phyloP scores from a whole-genome alignment of 2,797 vertebrate species.

The Pseudotriccus pelzelni region DNA sequence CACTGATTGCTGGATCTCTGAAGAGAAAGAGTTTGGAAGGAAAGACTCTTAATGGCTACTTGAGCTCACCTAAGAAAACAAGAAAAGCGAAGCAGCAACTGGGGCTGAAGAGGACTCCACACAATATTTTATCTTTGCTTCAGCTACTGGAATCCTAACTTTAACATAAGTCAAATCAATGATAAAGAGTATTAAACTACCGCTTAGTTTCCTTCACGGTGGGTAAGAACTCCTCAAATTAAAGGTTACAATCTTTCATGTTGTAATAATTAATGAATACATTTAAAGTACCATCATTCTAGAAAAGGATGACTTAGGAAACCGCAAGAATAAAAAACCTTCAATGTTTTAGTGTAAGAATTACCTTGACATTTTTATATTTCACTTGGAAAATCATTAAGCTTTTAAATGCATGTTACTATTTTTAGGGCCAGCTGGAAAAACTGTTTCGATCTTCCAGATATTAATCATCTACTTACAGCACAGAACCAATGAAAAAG shows the following conservation, averaged over 20 bases:
- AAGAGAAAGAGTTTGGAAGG: background rate
- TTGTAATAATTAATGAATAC: conserved; percentile 5
- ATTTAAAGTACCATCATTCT: background rate
- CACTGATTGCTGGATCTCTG: background rate
- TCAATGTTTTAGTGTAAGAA: background rate
- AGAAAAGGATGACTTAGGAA: background rate
- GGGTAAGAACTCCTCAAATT: background rate
- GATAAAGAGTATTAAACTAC: background rate
- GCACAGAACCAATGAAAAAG: background rate
- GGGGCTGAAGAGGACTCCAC: background rate
- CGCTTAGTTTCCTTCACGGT: background rate
- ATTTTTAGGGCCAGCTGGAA: background rate
- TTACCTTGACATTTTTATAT: background rate
- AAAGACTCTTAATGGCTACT: background rate
- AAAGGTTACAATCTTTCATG: background rate
- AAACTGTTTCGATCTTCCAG: background rate
- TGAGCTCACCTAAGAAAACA: background rate
- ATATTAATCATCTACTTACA: background rate
- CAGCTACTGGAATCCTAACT: background rate
- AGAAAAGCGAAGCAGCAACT: background rate
- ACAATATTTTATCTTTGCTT: background rate
- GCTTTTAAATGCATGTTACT: background rate
- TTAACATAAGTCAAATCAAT: background rate
- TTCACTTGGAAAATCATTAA: background rate
- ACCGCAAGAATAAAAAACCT: background rate